Conservation (phyloP, 2,888 invertebrate species). For the Hirtodrosophila confusa region DNA sequence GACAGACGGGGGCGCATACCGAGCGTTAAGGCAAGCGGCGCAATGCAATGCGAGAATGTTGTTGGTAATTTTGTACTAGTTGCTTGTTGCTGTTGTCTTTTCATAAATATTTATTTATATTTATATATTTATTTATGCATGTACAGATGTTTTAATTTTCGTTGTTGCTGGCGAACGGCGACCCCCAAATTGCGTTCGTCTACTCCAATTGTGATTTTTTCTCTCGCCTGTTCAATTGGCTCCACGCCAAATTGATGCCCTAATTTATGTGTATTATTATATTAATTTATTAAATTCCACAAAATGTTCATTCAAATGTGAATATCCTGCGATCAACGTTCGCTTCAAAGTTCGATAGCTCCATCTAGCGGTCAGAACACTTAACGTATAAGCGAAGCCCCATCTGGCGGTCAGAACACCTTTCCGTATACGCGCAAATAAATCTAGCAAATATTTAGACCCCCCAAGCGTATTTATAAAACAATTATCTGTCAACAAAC, state of each 20-base stretch:
- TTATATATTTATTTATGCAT: conserved; percentile 28
- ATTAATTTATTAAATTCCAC: conserved; percentile 36
- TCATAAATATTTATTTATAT: conserved; percentile 46
- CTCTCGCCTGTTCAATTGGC: conserved; percentile 45
- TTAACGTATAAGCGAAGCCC: too few relatives aligned
- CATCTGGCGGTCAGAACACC: too few relatives aligned
- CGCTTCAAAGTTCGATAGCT: too few relatives aligned
- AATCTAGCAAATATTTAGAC: too few relatives aligned
- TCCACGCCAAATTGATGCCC: conserved; percentile 53
- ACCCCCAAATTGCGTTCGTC: conserved; percentile 42
- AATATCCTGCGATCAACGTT: conserved; percentile 20
- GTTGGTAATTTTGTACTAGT: conserved; percentile 14
- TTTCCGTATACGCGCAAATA: too few relatives aligned
- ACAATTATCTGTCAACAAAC: too few relatives aligned
- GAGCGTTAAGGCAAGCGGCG: conserved; percentile 46
- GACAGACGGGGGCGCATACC: conserved; percentile 52
- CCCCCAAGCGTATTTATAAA: too few relatives aligned
- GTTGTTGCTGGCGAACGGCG: conserved; percentile 26
- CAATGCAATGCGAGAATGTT: conserved; percentile 38
- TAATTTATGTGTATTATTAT: conserved; percentile 56
- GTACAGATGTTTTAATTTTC: conserved; percentile 7
- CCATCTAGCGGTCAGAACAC: too few relatives aligned
- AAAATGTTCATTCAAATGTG: conserved; percentile 14
- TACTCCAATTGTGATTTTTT: conserved; percentile 36
- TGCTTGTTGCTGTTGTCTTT: conserved; percentile 8